These are phyloP conservation scores for Trisateles emortualis DNA, from an alignment of 2,888 invertebrate genomes.

Conservation along the genomic window DNA sequence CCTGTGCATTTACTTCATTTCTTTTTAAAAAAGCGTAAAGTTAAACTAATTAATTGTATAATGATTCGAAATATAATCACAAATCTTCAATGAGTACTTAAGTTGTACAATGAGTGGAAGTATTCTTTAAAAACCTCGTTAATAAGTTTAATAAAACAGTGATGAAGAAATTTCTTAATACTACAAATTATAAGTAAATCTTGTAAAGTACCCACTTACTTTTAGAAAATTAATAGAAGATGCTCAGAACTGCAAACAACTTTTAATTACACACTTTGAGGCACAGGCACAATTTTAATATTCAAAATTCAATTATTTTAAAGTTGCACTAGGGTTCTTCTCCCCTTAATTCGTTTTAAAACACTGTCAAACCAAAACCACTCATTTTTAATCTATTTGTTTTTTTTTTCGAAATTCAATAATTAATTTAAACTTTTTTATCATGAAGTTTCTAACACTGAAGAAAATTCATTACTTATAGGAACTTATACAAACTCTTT, in stretches of 20 bases:
- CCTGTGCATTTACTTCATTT: no score
- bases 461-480: background rate
- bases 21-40: no score
- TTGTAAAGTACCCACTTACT: conserved; percentile 31
- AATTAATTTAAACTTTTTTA: background rate
- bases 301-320: background rate
- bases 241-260: conserved; percentile 12
- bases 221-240: no score
- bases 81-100: no score
- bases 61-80: no score
- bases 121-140: background rate
- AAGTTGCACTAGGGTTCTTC: background rate
- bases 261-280: conserved; percentile 25
- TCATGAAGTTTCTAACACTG: background rate
- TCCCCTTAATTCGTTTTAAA: no score
- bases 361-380: no score
- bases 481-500: background rate
- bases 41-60: no score
- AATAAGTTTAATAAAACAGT: background rate
- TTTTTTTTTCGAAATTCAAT: background rate
- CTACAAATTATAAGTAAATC: conserved; percentile 5
- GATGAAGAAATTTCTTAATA: conserved; percentile 4
- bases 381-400: background rate
- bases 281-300: conserved; percentile 10
- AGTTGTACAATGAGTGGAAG: no score